Evolutionary conservation across 92 coral and sea anemone species (phyloP).

Genomic region (Actinostola sp.): DNA sequence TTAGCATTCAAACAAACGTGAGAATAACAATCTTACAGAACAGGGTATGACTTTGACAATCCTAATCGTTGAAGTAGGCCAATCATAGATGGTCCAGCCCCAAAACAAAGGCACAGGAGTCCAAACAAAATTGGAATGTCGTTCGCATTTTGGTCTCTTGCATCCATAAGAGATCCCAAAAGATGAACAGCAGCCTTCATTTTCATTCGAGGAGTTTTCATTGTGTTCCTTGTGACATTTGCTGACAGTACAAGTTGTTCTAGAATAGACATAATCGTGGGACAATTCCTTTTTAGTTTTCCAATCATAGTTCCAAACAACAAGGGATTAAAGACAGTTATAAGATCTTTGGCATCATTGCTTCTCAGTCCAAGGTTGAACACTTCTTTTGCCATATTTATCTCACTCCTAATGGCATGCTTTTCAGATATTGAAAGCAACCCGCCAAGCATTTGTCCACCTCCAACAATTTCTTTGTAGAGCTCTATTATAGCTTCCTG

Average conservation of each 20-base stretch:
- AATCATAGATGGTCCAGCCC: conserved; percentile 50
- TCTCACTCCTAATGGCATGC: conserved; percentile 34
- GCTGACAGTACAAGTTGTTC: conserved; percentile 41
- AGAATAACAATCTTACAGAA: conserved; percentile 5
- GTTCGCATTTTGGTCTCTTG: conserved; percentile 30
- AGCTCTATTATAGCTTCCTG: too few species aligned
- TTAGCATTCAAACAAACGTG: neutral
- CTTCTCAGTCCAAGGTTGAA: conserved; percentile 1
- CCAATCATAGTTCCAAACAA: conserved; percentile 19
- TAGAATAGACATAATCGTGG: conserved; percentile 25
- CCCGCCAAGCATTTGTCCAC: too few species aligned
- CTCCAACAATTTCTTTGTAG: too few species aligned
- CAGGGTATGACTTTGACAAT: conserved; percentile 20
- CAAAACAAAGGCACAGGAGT: conserved; percentile 37
- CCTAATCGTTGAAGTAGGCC: conserved; percentile 22
- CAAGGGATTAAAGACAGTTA: conserved; percentile 14
- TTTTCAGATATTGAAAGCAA: conserved; percentile 54
- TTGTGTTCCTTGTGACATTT: conserved; percentile 10
- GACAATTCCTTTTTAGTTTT: conserved; percentile 18
- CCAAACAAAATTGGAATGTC: conserved; percentile 51
- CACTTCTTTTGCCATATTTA: too few species aligned
- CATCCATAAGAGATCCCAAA: too few species aligned
- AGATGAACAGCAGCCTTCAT: conserved; percentile 46
- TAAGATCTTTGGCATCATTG: conserved; percentile 36
- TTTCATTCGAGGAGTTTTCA: conserved; percentile 26